phyloP scores from a whole-genome alignment of 2,113 vertebrate genomes.

The Agapornis roseicollis region DNA sequence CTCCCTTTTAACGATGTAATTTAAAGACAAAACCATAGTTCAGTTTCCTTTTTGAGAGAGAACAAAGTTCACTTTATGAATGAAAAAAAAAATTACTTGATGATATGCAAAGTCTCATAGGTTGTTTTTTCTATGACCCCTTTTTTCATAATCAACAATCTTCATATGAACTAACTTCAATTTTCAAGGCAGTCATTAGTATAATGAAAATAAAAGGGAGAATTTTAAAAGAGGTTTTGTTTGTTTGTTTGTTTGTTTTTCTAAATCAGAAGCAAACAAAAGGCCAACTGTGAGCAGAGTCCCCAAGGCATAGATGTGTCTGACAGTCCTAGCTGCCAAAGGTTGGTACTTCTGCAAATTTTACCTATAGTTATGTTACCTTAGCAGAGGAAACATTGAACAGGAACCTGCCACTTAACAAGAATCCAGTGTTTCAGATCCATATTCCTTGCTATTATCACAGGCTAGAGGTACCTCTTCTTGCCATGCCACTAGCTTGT shows the following conservation, averaged over 20 bases:
- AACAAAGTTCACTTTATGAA: slow-evolving; percentile 59
- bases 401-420: background rate
- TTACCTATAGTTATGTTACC: background rate
- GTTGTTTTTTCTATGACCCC: slow-evolving; percentile 3
- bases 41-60: slow-evolving; percentile 42
- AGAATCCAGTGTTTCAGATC: background rate
- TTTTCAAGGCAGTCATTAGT: slow-evolving; percentile 35
- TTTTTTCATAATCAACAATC: slow-evolving; percentile 14
- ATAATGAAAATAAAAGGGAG: slow-evolving; percentile 31
- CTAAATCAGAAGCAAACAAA: slow-evolving; percentile 36
- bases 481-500: background rate
- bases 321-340: background rate
- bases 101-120: background rate
- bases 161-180: slow-evolving; percentile 38
- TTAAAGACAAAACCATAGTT: slow-evolving; percentile 60
- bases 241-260: slow-evolving; percentile 22
- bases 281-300: background rate
- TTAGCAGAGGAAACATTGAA: background rate
- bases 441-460: background rate
- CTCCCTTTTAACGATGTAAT: slow-evolving; percentile 36
- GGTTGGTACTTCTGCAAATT: background rate
- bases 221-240: background rate
- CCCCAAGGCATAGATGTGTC: background rate
- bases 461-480: background rate
- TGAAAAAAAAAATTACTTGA: slow-evolving; percentile 3